These are phyloP conservation scores for Papilio demoleus DNA, from an alignment of 2,888 invertebrate species.

Conservation along the genomic window DNA sequence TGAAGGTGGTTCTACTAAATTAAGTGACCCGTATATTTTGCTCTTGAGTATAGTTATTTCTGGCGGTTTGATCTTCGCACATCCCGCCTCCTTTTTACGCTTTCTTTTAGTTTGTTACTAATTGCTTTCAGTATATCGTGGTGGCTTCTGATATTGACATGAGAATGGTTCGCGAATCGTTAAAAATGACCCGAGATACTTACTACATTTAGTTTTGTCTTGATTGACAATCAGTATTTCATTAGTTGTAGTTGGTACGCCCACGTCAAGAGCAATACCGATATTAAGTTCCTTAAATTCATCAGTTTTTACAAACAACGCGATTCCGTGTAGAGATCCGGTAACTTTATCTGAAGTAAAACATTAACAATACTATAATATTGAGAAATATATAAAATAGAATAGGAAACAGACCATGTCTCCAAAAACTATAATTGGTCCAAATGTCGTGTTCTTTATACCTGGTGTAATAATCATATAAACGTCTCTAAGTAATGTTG, in stretches of 20 bases:
- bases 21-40: too few relatives aligned
- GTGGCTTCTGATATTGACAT: too few relatives aligned
- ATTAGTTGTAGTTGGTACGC: background rate
- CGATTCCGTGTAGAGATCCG: conserved; percentile 9
- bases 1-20: too few relatives aligned
- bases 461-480: conserved; percentile 87
- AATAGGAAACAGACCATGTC: conserved; percentile 22
- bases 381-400: background rate
- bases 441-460: conserved; percentile 46
- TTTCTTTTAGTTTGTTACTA: too few relatives aligned
- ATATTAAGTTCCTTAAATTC: conserved; percentile 19
- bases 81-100: too few relatives aligned
- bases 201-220: conserved; percentile 17
- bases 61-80: too few relatives aligned
- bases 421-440: background rate
- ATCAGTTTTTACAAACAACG: conserved; percentile 9
- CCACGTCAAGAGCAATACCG: conserved; percentile 10
- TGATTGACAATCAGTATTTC: background rate
- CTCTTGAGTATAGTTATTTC: too few relatives aligned
- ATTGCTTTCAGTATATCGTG: too few relatives aligned
- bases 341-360: conserved; percentile 11
- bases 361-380: too few relatives aligned
- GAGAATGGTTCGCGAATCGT: too few relatives aligned
- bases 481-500: conserved; percentile 82
- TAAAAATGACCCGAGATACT: background rate